These are phyloP conservation scores for Metaphire vulgaris DNA, from an alignment of 1,140 invertebrate genomes.

Conservation along the genomic window DNA sequence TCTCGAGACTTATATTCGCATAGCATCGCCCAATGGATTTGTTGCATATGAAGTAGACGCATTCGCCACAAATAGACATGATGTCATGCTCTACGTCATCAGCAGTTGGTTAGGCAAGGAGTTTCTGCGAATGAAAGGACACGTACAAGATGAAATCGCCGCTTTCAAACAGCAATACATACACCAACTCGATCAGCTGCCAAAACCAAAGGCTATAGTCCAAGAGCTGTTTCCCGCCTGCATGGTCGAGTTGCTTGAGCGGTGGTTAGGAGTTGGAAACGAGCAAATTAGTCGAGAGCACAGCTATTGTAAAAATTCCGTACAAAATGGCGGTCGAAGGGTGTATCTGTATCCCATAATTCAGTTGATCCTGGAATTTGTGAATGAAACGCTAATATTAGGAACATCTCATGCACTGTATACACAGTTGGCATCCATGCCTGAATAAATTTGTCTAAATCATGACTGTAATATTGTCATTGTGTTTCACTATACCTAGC, in stretches of 20 bases:
- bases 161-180: background rate
- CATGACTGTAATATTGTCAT: too few relatives aligned
- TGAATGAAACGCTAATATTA: background rate
- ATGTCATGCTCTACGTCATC: background rate
- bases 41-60: background rate
- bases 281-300: background rate
- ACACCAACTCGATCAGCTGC: background rate
- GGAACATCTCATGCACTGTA: background rate
- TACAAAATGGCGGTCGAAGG: too few relatives aligned
- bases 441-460: too few relatives aligned
- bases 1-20: background rate
- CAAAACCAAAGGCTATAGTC: background rate
- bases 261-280: background rate
- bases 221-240: background rate
- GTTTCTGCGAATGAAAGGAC: background rate
- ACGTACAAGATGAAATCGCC: background rate
- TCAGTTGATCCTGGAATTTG: background rate
- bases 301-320: background rate
- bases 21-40: background rate
- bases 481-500: too few relatives aligned
- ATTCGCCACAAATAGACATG: background rate
- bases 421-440: background rate
- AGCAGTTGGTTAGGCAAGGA: background rate
- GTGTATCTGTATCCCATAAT: background rate
- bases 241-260: background rate